Base-by-base conservation (phyloP, 2,888 invertebrate genomes). In the Julus scandinavius region DNA sequence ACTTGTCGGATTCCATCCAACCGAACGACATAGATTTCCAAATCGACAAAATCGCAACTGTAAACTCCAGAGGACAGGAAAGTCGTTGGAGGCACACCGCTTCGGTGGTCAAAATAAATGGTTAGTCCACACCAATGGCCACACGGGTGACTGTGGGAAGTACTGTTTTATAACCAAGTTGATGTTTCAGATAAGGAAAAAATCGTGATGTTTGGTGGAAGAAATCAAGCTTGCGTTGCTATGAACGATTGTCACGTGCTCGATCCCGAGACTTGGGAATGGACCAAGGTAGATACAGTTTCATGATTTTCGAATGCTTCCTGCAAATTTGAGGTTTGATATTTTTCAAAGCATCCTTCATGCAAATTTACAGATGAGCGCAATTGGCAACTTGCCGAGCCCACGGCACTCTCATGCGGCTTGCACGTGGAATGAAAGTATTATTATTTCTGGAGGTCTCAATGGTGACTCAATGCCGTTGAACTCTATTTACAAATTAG, bases 11-110 rank as follows among this genome's bases (percentile, higher is more conserved):
- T 54, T 29, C 58, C 20, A 3, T n/a, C 58, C 49, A 29, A 9
- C 1, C 29, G 0, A n/a, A 72, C 20, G n/a, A 72, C 20, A 6
- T 20, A 0, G 29, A 72, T 5, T 72, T 72, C 29, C 29, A 72
- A 72, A 29, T 85, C 1, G 54, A 54, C 4, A 87, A 87, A 49
- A 13, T 87, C 1, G 29, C 15, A 1, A 6, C 20, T 1, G 3
- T 11, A 54, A 58, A 54, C 6, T 87, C 87, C 85, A 54, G 86
- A 17, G 29, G 86, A 86, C 29, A 87, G 85, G 72, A 41, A 85
- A 90, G 91, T 50, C 90, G 92, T 88, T 93, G 92, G 92, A 91
- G 93, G 83, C 93, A 93, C 89, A 91, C 92, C 87, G 91, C 92
- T 29, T 45, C 90, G 58, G 90, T 91, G 15, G 40, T 90, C 2